Evolutionary conservation across 2,797 vertebrate species (phyloP).

Genomic region (Rhadinocentrus ornatus): DNA sequence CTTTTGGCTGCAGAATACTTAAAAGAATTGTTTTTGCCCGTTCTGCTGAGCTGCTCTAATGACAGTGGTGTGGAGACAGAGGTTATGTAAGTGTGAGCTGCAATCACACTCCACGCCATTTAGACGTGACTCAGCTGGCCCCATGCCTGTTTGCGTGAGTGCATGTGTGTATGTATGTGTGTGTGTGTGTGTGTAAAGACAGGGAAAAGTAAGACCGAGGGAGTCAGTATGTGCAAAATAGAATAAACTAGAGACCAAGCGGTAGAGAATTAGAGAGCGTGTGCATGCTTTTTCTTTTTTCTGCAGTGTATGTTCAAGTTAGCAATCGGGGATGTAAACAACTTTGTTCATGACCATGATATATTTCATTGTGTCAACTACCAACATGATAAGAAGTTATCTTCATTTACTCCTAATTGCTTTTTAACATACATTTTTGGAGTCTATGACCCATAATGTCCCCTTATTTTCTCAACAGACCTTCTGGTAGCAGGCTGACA

Average conservation of each 20-base stretch:
- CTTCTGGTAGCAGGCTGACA: conserved; percentile 72
- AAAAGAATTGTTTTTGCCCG: conserved; percentile 67
- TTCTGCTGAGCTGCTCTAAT: conserved; percentile 71
- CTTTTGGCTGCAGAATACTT: conserved; percentile 65
- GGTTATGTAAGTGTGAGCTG: conserved; percentile 85
- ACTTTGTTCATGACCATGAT: conserved; percentile 3
- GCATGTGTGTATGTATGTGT: conserved; percentile 26
- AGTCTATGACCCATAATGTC: conserved; percentile 46
- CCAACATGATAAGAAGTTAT: not conserved
- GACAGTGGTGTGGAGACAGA: conserved; percentile 77
- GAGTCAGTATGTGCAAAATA: conserved; percentile 8
- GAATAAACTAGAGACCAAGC: conserved; percentile 4
- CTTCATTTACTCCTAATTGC: not conserved
- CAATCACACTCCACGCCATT: conserved; percentile 78
- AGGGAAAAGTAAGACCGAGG: conserved; percentile 9
- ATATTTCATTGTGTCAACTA: conserved; percentile 4
- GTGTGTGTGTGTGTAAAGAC: conserved; percentile 29
- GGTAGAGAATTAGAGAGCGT: not conserved
- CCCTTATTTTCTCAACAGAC: conserved; percentile 67
- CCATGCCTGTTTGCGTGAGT: conserved; percentile 52
- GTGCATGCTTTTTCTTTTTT: not conserved
- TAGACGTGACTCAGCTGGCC: conserved; percentile 84
- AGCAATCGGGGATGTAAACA: not conserved
- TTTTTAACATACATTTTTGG: conserved; percentile 14
- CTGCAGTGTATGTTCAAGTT: not conserved